Percentiles rank a stretch among this genome's conserved stretches.
Conservation (phyloP, 2,888 invertebrate species). For the Drosophila paucipuncta region DNA sequence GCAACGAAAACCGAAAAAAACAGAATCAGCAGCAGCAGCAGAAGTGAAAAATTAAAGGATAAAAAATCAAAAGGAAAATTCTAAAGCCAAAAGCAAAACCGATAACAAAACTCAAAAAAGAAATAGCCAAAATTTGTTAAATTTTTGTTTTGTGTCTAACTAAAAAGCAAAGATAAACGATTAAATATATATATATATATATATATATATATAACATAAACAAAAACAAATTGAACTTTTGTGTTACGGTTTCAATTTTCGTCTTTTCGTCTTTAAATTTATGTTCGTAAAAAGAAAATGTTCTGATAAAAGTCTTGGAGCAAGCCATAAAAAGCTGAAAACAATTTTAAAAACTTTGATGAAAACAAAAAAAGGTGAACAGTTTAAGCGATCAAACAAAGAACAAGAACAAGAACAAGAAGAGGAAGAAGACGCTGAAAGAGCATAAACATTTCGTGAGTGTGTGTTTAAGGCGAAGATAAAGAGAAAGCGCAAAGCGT, state of each 20-base stretch:
- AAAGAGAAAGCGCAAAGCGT: not conserved
- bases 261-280: slow-evolving; percentile 76
- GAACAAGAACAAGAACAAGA: slow-evolving; percentile 23
- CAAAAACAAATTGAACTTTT: slow-evolving; percentile 62
- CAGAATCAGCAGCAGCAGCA: slow-evolving; percentile 44
- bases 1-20: slow-evolving; percentile 43
- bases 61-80: slow-evolving; percentile 61
- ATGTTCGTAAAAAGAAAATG: slow-evolving; percentile 68
- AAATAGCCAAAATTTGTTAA: slow-evolving; percentile 83
- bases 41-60: slow-evolving; percentile 59
- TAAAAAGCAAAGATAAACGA: slow-evolving; percentile 31
- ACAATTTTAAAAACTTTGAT: slow-evolving; percentile 62
- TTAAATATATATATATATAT: slow-evolving; percentile 23
- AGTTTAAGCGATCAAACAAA: slow-evolving; percentile 39
- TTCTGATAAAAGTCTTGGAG: slow-evolving; percentile 64
- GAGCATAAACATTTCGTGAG: slow-evolving; percentile 30
- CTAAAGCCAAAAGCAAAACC: slow-evolving; percentile 61
- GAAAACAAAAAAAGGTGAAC: slow-evolving; percentile 54
- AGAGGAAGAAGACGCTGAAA: slow-evolving; percentile 3
- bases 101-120: slow-evolving; percentile 41
- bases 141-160: slow-evolving; percentile 67
- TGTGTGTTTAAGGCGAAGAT: slow-evolving; percentile 18
- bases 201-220: slow-evolving; percentile 13
- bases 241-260: slow-evolving; percentile 76
- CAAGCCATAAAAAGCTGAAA: slow-evolving; percentile 41